These are phyloP conservation scores for Lathamus discolor DNA, from an alignment of 2,113 vertebrate genomes.

Conservation along the genomic window DNA sequence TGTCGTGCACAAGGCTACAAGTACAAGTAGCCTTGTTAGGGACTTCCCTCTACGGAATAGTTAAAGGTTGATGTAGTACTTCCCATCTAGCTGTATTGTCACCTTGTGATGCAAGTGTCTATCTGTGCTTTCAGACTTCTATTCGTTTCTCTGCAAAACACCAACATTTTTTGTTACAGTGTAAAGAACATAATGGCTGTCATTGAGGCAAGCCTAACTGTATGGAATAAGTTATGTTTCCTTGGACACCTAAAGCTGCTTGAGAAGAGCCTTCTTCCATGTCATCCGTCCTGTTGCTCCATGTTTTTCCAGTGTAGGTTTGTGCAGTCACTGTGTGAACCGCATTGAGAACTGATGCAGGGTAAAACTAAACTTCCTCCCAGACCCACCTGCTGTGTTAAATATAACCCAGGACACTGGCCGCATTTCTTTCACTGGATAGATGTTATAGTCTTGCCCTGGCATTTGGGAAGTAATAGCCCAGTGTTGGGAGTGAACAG, in stretches of 20 bases:
- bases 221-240: neutral
- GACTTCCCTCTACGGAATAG: accelerated
- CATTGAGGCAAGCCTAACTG: neutral
- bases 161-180: accelerated
- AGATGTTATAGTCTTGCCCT: neutral
- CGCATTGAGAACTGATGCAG: neutral
- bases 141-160: neutral
- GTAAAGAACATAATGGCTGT: neutral
- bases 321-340: neutral
- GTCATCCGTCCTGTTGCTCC: neutral
- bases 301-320: neutral
- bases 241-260: neutral
- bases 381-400: accelerated
- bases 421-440: neutral
- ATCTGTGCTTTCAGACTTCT: neutral
- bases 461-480: neutral
- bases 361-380: neutral
- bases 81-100: neutral
- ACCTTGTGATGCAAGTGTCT: accelerated
- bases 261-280: neutral
- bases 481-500: neutral
- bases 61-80: neutral
- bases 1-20: accelerated
- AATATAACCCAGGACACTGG: neutral
- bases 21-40: neutral